Evolutionary conservation across 1,140 invertebrate genomes (phyloP).

Genomic region (Triops cancriformis): DNA sequence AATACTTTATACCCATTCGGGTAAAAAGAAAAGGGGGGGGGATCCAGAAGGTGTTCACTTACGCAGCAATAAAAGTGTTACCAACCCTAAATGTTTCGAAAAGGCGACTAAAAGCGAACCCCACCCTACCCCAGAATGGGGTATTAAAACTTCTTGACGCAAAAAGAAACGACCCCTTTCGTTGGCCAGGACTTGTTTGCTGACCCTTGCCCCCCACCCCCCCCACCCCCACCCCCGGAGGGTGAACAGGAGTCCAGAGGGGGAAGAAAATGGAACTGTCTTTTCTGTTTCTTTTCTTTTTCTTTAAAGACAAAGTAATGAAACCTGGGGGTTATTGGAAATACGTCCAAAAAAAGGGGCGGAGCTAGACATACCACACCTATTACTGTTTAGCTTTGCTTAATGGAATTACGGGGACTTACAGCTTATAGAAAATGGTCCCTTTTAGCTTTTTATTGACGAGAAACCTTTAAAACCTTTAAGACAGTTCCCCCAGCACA

Average conservation of each 20-base stretch:
- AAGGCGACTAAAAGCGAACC: not conserved
- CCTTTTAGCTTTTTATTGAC: not conserved
- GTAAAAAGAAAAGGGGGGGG: too few species aligned
- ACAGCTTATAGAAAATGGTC: not conserved
- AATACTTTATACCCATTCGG: too few species aligned
- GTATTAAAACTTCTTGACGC: not conserved
- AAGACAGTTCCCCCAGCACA: not conserved
- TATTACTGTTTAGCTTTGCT: not conserved
- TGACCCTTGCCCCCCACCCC: too few species aligned
- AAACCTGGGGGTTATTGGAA: not conserved
- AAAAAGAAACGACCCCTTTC: too few species aligned
- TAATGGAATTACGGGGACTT: not conserved
- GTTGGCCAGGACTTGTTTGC: too few species aligned
- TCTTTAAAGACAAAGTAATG: not conserved
- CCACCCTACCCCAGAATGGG: not conserved
- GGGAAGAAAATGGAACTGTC: not conserved
- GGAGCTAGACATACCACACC: not conserved
- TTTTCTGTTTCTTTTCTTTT: not conserved
- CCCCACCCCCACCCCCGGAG: too few species aligned
- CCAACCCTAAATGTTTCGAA: not conserved
- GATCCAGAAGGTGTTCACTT: not conserved
- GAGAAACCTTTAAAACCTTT: not conserved
- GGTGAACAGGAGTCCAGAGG: too few species aligned
- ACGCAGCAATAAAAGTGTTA: not conserved
- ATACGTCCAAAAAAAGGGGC: not conserved